Percentiles rank a stretch among this genome's conserved stretches.
Conservation (phyloP, 2,113 vertebrate species). For the Hydrolagus affinis region DNA sequence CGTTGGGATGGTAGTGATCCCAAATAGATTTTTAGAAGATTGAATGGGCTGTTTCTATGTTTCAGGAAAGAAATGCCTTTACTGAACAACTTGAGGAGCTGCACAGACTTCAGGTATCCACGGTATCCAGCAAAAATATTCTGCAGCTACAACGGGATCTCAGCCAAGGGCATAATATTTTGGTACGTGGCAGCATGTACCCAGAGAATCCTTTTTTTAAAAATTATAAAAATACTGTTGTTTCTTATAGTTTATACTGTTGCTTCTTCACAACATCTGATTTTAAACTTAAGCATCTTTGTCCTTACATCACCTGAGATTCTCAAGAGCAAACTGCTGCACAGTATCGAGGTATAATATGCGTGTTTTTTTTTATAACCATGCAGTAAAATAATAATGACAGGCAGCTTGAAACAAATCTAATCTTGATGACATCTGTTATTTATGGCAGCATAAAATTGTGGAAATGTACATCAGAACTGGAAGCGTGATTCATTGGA, state of each 20-base stretch:
- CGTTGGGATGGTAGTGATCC: background rate
- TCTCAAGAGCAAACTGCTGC: background rate
- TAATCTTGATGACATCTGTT: constrained; percentile 25
- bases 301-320: background rate
- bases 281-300: background rate
- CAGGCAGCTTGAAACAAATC: constrained; percentile 27
- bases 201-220: too few relatives aligned
- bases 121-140: background rate
- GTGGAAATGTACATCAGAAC: constrained; percentile 29
- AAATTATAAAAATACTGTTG: background rate
- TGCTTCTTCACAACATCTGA: background rate
- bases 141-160: background rate
- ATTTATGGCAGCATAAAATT: constrained; percentile 29
- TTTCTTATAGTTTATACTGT: background rate
- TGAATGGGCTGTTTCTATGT: background rate
- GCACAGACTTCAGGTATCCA: background rate
- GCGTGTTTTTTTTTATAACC: constrained; percentile 17
- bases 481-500: constrained; percentile 23
- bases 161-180: background rate
- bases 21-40: background rate
- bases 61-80: background rate
- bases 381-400: constrained; percentile 12
- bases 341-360: background rate
- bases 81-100: constrained; percentile 7
- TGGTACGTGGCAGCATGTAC: background rate